Conservation (phyloP, 2,113 vertebrate genomes). For the Acrocephalus arundinaceus region DNA sequence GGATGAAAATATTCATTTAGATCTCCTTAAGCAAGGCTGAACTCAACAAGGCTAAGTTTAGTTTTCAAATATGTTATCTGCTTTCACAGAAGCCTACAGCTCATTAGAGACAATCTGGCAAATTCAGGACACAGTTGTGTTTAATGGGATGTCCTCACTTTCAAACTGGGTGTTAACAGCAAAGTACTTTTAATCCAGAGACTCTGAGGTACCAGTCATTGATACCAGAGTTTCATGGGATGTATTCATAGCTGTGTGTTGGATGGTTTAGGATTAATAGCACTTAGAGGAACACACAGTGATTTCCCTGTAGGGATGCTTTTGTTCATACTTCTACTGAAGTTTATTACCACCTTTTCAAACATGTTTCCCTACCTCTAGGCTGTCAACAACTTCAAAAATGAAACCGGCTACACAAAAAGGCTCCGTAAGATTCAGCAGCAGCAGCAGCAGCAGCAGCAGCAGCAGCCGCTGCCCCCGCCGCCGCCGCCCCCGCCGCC, state of each 20-base stretch:
- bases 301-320: background rate
- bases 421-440: conserved; percentile 74
- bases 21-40: background rate
- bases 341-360: background rate
- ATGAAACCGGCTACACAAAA: conserved; percentile 86
- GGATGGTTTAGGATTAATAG: background rate
- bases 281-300: background rate
- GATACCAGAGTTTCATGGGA: background rate
- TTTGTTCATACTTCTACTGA: rapidly evolving
- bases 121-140: background rate
- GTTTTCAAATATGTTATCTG: background rate
- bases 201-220: background rate
- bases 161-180: background rate
- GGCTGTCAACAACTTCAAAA: conserved; percentile 97
- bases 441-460: conserved; percentile 33
- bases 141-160: background rate
- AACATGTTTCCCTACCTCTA: conserved; percentile 45
- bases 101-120: background rate
- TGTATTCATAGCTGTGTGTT: background rate
- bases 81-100: background rate
- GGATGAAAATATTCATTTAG: background rate
- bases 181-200: background rate
- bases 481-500: background rate
- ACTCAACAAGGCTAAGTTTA: background rate
- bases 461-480: background rate